Percentiles rank a stretch among this genome's conserved stretches.
phyloP scores from a whole-genome alignment of 2,797 vertebrate genomes.

The Enteromius unitaeniatus region DNA sequence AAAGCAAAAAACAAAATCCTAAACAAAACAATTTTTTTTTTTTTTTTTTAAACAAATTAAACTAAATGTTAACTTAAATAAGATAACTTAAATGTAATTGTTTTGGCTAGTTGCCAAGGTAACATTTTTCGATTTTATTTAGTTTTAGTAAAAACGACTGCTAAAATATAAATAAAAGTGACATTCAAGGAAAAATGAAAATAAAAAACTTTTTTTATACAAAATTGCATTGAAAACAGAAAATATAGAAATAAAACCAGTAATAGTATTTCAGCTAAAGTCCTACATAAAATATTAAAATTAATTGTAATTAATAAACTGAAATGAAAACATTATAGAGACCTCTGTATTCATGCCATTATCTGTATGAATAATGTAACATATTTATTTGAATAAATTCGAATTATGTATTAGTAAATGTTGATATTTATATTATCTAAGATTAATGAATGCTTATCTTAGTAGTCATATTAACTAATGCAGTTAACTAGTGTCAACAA shows the following conservation, averaged over 20 bases:
- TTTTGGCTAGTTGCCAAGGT: not conserved
- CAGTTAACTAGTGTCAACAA: not conserved
- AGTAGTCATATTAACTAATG: not conserved
- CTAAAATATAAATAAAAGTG: no score
- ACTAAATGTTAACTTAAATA: not conserved
- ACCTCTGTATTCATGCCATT: not conserved
- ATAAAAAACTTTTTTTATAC: not conserved
- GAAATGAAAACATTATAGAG: no score
- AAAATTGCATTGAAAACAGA: not conserved
- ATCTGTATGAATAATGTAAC: not conserved
- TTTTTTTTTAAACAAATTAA: not conserved
- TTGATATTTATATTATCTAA: not conserved
- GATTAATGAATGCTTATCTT: not conserved
- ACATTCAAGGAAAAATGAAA: not conserved
- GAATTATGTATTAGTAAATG: not conserved
- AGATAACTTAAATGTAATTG: not conserved
- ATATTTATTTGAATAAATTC: not conserved
- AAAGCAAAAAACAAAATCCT: not conserved
- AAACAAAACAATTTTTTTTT: not conserved
- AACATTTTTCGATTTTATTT: not conserved
- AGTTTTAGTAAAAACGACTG: not conserved
- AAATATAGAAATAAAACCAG: not conserved
- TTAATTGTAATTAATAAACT: not conserved
- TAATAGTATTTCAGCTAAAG: not conserved
- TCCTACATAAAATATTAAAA: not conserved